Evolutionary conservation across 1,140 invertebrate genomes (phyloP).

Genomic region (honey bee (Apis mellifera)): DNA sequence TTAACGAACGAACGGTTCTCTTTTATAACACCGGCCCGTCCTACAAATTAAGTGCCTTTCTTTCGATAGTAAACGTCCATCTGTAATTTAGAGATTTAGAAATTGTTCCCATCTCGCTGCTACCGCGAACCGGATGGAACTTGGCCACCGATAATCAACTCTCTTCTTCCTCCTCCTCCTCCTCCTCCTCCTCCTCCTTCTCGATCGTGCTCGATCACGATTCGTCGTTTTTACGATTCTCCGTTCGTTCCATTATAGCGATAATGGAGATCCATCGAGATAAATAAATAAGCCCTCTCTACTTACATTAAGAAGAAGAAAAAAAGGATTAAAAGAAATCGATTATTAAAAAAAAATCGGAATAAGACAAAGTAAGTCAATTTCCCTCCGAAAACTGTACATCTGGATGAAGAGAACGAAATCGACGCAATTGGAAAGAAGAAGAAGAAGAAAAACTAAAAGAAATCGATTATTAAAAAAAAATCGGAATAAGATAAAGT

Average conservation of each 20-base stretch:
- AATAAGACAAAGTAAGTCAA: too few species aligned
- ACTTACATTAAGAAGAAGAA: too few species aligned
- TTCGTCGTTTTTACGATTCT: not conserved
- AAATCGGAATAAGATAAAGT: too few species aligned
- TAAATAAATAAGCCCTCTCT: too few species aligned
- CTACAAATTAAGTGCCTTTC: slow-evolving; percentile 69
- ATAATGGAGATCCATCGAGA: too few species aligned
- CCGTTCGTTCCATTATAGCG: too few species aligned
- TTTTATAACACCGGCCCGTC: slow-evolving; percentile 56
- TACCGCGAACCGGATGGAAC: slow-evolving; percentile 19
- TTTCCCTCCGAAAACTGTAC: not conserved
- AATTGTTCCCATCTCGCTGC: slow-evolving; percentile 46
- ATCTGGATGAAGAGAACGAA: slow-evolving; percentile 25
- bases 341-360: too few species aligned
- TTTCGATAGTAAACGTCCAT: slow-evolving; percentile 66
- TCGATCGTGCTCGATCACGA: too few species aligned
- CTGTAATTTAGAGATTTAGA: slow-evolving; percentile 68
- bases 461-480: too few species aligned
- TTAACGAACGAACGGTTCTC: slow-evolving; percentile 65
- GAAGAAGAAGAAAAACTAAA: too few species aligned
- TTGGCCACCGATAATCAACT: slow-evolving; percentile 10
- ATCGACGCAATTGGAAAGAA: slow-evolving; percentile 36
- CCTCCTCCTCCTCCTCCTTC: too few species aligned
- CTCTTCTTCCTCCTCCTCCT: not conserved
- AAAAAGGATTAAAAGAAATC: too few species aligned